Evolutionary conservation across 2,113 vertebrate species (phyloP), one percentile per base, ranked within the genome.

Genomic region (Amia ocellicauda): DNA sequence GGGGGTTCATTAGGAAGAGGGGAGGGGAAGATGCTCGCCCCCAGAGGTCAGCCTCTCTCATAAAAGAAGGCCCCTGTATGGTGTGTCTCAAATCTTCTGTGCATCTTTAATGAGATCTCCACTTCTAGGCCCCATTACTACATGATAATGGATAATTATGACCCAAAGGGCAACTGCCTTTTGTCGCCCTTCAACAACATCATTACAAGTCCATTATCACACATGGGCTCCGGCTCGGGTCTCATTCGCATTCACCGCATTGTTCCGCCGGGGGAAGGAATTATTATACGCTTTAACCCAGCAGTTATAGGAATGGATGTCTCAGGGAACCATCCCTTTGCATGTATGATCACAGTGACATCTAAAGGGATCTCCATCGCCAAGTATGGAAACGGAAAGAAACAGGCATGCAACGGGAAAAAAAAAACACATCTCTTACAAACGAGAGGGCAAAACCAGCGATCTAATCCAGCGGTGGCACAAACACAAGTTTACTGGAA

Each of bases 131-230:
- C 74, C 62, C 74, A 69, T 76, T 78, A 74, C 69, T 77, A 86
- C 79, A 82, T 74, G 66, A 72, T 68, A 56, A 75, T 42, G 78
- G 78, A 79, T 87, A 83, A 86, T 87, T 83, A 81, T 74, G 74
- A 80, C 78, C 74, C 72, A 86, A 81, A 86, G 81, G 83, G 63
- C 71, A 51, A 57, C 77, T 52, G 74, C 69, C 71, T 77, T 74
- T 70, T 70, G 78, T 70, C 76, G 77, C 77, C 81, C 82, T 81
- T 79, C 78, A 81, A 79, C 57, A 69, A 29, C 78, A 81, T 79
- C 74, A 73, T 76, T 73, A 81, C 78, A 79, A 83, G 82, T 83
- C 87, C 85, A 85, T 89, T 87, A 87, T 73, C 77, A 78, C 66
- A 14, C 70, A 69, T 75, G 75, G 62, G 13, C 10, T 27, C 47